Conservation (phyloP, 1,140 invertebrate species). For the Cheumatopsyche charites region DNA sequence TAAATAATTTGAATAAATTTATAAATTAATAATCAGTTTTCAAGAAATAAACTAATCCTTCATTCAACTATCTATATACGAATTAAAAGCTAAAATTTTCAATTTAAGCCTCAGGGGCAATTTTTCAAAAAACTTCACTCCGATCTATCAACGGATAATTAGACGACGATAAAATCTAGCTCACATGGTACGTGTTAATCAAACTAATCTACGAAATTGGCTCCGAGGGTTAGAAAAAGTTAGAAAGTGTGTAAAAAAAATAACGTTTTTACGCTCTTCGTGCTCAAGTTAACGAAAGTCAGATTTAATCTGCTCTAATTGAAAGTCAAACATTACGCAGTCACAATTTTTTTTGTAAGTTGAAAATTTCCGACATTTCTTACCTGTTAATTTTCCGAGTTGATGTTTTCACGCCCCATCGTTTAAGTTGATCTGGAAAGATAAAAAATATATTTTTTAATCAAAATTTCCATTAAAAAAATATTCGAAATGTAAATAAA, state of each 20-base stretch:
- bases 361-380: background rate
- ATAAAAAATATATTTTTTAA: too few species aligned
- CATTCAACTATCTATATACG: too few species aligned
- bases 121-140: background rate
- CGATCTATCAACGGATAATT: background rate
- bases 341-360: background rate
- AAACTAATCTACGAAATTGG: conserved; percentile 9
- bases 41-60: too few species aligned
- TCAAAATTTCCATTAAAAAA: too few species aligned
- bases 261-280: background rate
- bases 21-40: too few species aligned
- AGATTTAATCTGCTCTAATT: conserved; percentile 4
- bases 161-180: background rate
- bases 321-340: conserved; percentile 5
- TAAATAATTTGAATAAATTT: too few species aligned
- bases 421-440: background rate
- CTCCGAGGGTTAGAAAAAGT: background rate
- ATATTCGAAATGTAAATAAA: too few species aligned
- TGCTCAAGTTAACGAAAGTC: background rate
- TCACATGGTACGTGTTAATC: background rate
- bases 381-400: background rate
- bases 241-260: background rate
- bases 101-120: too few species aligned
- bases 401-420: background rate
- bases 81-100: too few species aligned